Evolutionary conservation across 2,797 vertebrate genomes (phyloP), one percentile per base, ranked within the genome.

Genomic region (Oryzias dopingdopingensis): DNA sequence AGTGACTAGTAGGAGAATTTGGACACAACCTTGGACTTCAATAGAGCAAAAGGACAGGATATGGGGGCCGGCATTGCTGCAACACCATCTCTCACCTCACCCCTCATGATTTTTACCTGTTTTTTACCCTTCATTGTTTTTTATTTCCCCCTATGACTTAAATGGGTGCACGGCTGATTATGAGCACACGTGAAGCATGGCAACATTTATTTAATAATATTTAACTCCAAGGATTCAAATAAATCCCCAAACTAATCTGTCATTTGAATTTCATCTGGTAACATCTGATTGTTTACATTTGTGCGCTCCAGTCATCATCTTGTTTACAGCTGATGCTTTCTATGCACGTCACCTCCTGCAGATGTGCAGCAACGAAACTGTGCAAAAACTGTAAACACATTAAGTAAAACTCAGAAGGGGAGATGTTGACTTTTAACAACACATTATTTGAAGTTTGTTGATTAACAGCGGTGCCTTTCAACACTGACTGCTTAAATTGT

Each of bases 61-160:
- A 81, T 76, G 81, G 66, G 18, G 81, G 66, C 56, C 12, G 59
- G 64, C 63, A 79, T 40, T 71, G 50, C 70, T 76, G 66, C 63
- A 57, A 61, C 61, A 75, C 78, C 85, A 87, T 82, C 61, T 37
- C 60, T 85, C 82, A 86, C 88, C 60, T 80, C 86, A 89, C 69
- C 41, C 56, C 29, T 10, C 79, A 77, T 85, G 24, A 79, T 82
- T 66, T 74, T 51, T 79, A 12, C 65, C 65, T 64, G 47, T 82
- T 64, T 16, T 63, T 64, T 60, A 40, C 32, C 24, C 43, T 59
- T 32, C 29, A 52, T 62, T 4, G 45, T 79, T 63, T 48, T 42
- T 54, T 70, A 13, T 23, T 42, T 15, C 42, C 16, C 42, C 42
- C 42, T 15, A 37, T 76, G 3, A 61, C 65, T 66, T 68, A 56